phyloP scores from a whole-genome alignment of 2,888 invertebrate species.

The Neoaliturus tenellus region DNA sequence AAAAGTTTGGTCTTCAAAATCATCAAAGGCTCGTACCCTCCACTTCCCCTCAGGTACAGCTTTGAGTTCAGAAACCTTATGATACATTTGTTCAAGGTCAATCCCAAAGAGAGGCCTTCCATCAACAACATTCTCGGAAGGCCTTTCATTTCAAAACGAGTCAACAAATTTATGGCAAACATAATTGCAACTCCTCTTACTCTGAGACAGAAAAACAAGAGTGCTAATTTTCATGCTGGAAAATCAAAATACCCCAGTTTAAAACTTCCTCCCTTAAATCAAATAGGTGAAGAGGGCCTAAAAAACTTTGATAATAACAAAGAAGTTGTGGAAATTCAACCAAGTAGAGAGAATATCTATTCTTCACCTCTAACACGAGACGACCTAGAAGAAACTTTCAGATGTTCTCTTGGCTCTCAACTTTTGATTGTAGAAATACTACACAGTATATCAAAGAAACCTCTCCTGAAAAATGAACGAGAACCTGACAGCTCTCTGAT shows the following conservation, averaged over 20 bases:
- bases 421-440: conserved; percentile 14
- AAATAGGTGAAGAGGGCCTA: not conserved
- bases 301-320: not conserved
- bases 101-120: conserved; percentile 41
- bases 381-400: conserved; percentile 12
- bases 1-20: conserved; percentile 44
- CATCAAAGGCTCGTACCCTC: conserved; percentile 36
- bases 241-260: not conserved
- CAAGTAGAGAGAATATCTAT: not conserved
- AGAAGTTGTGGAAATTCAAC: not conserved
- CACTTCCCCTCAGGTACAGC: conserved; percentile 38
- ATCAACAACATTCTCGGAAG: conserved; percentile 19
- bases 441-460: not conserved
- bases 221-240: not conserved
- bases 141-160: conserved; percentile 9
- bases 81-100: conserved; percentile 30
- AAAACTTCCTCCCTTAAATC: conserved; percentile 18
- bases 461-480: not conserved
- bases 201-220: not conserved
- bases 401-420: not conserved
- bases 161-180: conserved; percentile 16
- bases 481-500: not conserved
- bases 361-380: not conserved
- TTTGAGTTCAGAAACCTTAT: conserved; percentile 41
- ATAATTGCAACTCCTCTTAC: not conserved